Base-by-base conservation (phyloP, 2,888 invertebrate species). In the Drosophila subsilvestris region DNA sequence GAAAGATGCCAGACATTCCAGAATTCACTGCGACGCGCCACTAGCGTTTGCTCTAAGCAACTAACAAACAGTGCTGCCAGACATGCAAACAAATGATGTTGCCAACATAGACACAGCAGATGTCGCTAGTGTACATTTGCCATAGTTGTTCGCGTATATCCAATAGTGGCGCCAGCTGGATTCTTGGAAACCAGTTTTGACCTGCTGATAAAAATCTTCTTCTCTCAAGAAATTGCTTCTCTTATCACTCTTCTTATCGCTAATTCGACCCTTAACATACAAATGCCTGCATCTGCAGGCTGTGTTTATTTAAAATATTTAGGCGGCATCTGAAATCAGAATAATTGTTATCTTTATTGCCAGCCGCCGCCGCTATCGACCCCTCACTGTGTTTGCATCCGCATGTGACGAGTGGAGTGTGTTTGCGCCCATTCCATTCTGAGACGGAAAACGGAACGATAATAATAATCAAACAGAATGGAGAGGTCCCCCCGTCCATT, bases 281-380 rank as follows among this genome's bases (percentile, higher is more conserved):
- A 32, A 6, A 37, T 62, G 65, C 47, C 53, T 43, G 63, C 65
- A 27, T 53, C 53, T 43, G 63, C 65, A 27, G 48, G 47, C 63
- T 29, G 29, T 54, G 18, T 47, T 18, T 55, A 25, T 65, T 27
- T 58, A 5, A 25, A 25, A 25, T 25, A 43, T 22, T 58, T 68
- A 53, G 29, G 47, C 67, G 49, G 32, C 53, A 17, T 50, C 12
- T 50, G 29, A 14, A 37, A 44, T 50, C 50, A 49, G 47, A 27
- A 63, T 44, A 43, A n/a, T 37, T 63, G 18, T 66, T 66, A 66
- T 66, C 66, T 63, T 48, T 43, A 47, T 18, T 42, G 37, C 14
- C 37, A 14, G 14, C 37, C 14, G 37, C 6, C 53, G 63, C 49
- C 49, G 29, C 42, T 59, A 63, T 63, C 54, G 43, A 48, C 43